phyloP scores from a whole-genome alignment of 2,797 vertebrate species.

The Amblyopsis hoosieri region DNA sequence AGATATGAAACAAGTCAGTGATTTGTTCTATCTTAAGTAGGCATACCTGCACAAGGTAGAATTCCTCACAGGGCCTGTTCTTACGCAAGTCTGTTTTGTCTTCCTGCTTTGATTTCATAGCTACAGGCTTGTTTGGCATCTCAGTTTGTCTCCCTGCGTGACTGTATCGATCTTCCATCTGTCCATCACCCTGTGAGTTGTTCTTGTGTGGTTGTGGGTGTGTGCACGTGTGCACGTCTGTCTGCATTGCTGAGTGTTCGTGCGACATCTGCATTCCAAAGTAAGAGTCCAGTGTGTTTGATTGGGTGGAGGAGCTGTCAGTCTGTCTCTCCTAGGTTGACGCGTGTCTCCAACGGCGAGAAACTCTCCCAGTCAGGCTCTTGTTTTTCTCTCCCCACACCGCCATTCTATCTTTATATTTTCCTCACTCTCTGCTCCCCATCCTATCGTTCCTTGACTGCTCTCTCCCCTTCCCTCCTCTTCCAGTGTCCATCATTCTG shows the following conservation, averaged over 20 bases:
- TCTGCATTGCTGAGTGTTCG: constrained; percentile 6
- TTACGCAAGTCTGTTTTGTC: background rate
- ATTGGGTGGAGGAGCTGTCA: background rate
- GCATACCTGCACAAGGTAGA: too few species aligned
- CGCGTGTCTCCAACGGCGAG: constrained; percentile 20
- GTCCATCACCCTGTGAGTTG: constrained; percentile 5
- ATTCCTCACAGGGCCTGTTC: too few species aligned
- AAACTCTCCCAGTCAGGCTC: constrained; percentile 20
- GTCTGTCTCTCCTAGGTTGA: constrained; percentile 9
- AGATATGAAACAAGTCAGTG: too few species aligned
- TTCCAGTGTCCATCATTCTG: constrained; percentile 37
- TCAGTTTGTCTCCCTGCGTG: constrained; percentile 16
- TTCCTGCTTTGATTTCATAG: constrained; percentile 31
- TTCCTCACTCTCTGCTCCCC: constrained; percentile 19
- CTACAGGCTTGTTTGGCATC: constrained; percentile 32
- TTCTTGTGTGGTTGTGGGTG: background rate
- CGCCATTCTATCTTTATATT: constrained; percentile 22
- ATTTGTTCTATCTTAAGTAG: too few species aligned
- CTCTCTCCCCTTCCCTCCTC: constrained; percentile 12
- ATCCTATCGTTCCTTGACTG: constrained; percentile 20
- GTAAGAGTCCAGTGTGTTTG: background rate
- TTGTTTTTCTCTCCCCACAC: constrained; percentile 8
- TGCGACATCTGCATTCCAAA: constrained; percentile 20
- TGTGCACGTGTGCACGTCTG: background rate
- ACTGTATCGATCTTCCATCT: constrained; percentile 19